phyloP scores from a whole-genome alignment of 2,113 vertebrate species.

The Seriola quinqueradiata region DNA sequence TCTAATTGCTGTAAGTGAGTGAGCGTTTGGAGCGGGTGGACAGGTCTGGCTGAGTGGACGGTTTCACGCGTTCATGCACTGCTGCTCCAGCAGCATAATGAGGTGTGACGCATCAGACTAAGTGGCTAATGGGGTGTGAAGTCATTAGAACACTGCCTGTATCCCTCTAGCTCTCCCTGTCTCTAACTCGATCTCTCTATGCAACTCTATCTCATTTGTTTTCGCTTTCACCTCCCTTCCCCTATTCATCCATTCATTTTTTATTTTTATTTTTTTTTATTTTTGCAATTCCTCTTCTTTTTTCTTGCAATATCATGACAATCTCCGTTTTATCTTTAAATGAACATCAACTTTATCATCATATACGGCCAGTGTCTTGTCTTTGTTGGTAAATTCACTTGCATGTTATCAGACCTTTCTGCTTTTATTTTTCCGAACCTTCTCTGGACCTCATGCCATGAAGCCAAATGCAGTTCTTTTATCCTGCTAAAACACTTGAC shows the following conservation, averaged over 20 bases:
- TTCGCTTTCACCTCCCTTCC: slow-evolving; percentile 42
- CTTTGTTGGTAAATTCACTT: background rate
- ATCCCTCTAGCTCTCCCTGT: slow-evolving; percentile 76
- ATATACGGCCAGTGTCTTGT: background rate
- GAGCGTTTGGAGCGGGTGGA: slow-evolving; percentile 83
- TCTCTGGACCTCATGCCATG: background rate
- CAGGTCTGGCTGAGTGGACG: slow-evolving; percentile 85
- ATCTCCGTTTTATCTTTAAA: slow-evolving; percentile 11
- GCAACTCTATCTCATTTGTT: slow-evolving; percentile 74
- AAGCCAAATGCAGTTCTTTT: slow-evolving; percentile 7
- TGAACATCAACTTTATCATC: background rate
- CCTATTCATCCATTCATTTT: slow-evolving; percentile 12
- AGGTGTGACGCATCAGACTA: slow-evolving; percentile 88
- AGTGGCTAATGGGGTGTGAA: slow-evolving; percentile 88
- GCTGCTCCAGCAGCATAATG: slow-evolving; percentile 85
- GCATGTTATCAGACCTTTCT: background rate
- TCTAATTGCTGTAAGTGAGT: slow-evolving; percentile 83
- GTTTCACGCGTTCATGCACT: slow-evolving; percentile 86
- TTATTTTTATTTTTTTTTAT: background rate
- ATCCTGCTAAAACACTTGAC: slow-evolving; percentile 15
- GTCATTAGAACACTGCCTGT: slow-evolving; percentile 86
- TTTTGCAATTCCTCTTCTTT: background rate
- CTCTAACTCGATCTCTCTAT: slow-evolving; percentile 71
- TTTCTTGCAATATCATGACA: background rate
- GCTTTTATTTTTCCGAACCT: background rate